Base-by-base conservation (phyloP, 2,888 invertebrate genomes). In the Hirtodrosophila cameraria region DNA sequence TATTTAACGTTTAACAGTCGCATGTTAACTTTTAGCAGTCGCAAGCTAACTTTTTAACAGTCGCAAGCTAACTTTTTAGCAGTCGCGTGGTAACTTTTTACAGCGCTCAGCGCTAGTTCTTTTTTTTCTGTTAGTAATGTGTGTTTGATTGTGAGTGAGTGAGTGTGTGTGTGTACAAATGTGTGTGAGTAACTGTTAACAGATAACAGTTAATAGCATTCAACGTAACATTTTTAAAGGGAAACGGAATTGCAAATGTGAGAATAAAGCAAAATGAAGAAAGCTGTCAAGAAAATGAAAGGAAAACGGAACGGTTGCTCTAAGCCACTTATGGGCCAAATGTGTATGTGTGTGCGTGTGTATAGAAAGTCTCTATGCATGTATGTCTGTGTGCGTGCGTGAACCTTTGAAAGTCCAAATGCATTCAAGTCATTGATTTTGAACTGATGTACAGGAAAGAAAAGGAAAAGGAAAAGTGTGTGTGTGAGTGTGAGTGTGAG, bases 181-280 rank as follows among this genome's bases (percentile, higher is more conserved):
- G 15, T 39, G 39, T 70, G 28, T 23, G 50, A 61, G 27, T 59
- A 60, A 78, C 39, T 75, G 75, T 46, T 79, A 61, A 62, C 41
- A 69, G 60, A 58, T 69, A 68, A 74, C 41, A 69, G 60, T 60
- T 69, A 68, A 74, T 55, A 45, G 75, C 71, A 72, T 74, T 72
- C 74, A 63, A 50, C 49, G 54, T 65, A 33, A 52, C 73, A 66
- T 46, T 60, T 39, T 18, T 13, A 13, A 54, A 31, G 28, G 20
- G 33, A 60, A 65, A 53, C 52, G 67, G 52, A 46, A 67, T 54
- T 54, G 27, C 48, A 58, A 60, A 53, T 45, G 36, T 54, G 48
- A 50, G 54, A 12, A 58, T 43, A 52, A 57, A 71, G 54, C 43
- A 27, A 49, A 35, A 42, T n/a, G 46, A 12, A 16, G 27, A 28